Conservation (phyloP, 2,113 vertebrate species). For the Myotis davidii region DNA sequence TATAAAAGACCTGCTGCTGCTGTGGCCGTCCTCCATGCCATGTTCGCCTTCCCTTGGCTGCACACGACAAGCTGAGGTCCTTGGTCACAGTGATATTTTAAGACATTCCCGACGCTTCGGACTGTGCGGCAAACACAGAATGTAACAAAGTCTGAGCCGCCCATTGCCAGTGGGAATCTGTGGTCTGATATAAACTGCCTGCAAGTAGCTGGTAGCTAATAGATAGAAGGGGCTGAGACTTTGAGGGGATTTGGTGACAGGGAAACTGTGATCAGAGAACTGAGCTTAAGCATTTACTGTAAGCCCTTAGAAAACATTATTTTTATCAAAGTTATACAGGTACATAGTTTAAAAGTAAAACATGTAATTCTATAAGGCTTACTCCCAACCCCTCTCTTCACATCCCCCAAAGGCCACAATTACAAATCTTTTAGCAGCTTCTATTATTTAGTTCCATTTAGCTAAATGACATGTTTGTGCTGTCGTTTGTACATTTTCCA, state of each 20-base stretch:
- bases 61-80: not conserved
- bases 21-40: too few relatives aligned
- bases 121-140: not conserved
- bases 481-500: conserved; percentile 19
- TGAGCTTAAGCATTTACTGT: not conserved
- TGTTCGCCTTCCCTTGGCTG: not conserved
- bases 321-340: not conserved
- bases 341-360: conserved; percentile 22
- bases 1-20: too few relatives aligned
- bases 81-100: not conserved
- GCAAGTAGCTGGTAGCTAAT: not conserved
- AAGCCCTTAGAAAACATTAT: not conserved
- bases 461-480: not conserved
- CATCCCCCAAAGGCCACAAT: not conserved
- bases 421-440: conserved; percentile 5
- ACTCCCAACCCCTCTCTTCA: not conserved
- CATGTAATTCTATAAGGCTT: not conserved
- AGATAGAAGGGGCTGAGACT: not conserved
- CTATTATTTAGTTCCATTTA: not conserved
- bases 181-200: not conserved
- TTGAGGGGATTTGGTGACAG: not conserved
- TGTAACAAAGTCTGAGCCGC: not conserved
- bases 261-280: conserved; percentile 16
- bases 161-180: not conserved
- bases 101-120: not conserved